Evolutionary conservation across 2,797 vertebrate species (phyloP), one percentile per base, ranked within the genome.

Genomic region (Momotus momota): DNA sequence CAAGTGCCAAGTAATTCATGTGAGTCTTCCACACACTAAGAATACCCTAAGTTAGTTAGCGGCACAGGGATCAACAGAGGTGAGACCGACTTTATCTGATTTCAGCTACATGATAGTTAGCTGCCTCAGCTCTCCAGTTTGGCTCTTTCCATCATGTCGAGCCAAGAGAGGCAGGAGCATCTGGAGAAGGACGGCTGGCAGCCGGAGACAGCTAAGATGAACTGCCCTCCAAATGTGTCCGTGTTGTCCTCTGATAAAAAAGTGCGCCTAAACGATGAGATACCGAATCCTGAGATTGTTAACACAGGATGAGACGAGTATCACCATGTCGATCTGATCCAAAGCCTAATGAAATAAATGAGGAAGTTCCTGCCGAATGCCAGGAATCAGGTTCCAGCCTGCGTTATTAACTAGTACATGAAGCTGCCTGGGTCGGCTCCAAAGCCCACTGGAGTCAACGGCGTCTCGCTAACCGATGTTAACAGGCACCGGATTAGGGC

Each of bases 371-470:
- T 77, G 35, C 33, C 0, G 7, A 88, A 80, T 38, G 85, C 87
- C 75, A 81, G 73, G 69, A 93, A 62, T 86, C n/a, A 9, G 74
- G 81, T 81, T 80, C 88, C 87, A 75, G 54, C 64, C 78, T 86
- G 58, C 7, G 66, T 88, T 86, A 94, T 77, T 90, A 88, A 65
- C 58, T 26, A 89, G 35, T 31, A 70, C 70, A 80, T 33, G 67
- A 94, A 96, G 85, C 80, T 81, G 87, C 82, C 79, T 95, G 86
- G 65, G 75, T 85, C 57, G 93, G 71, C 93, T 95, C 92, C 95
- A 96, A 92, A 96, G 91, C 84, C 85, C 92, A 91, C 62, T 92
- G 81, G 82, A 90, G 33, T 88, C 81, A 87, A 86, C 33, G 70
- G 40, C 1, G 9, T 62, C 70, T 95, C 81, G 22, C 61, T 70